Base-by-base conservation (phyloP, 2,888 invertebrate species). In the Coenonympha glycerion region DNA sequence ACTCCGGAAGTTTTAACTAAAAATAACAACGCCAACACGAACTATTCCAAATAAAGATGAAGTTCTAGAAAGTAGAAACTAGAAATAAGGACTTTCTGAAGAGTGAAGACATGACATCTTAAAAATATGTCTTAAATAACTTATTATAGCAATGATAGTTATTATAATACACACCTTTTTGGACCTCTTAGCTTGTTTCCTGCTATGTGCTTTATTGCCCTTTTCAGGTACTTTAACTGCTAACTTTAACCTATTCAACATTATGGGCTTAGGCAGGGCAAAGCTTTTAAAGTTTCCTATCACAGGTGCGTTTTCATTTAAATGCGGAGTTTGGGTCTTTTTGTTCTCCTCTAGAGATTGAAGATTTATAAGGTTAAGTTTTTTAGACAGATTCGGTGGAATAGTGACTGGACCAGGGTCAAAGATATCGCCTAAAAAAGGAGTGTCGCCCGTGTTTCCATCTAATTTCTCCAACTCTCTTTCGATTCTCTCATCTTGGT, bases 261-360 rank as follows among this genome's bases (percentile, higher is more conserved):
- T 61, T 39, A 87, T 79, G 13, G 88, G 88, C 71, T 88, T 88
- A 6, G 88, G 88, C 37, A 86, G 65, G 18, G 88, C 87, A 55
- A 88, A 88, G 60, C 88, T 87, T 76, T 87, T 88, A 62, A 88
- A 88, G 63, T 78, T 83, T 15, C 86, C 87, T 66, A 87, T 80
- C 31, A 87, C 77, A 18, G 79, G 76, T 2, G 74, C 73, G 55
- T 76, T 78, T 53, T 83, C 83, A 56, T 79, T 75, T 18, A 69
- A 50, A 44, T 68, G 63, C 3, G 65, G 36, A 41, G 61, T 59
- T 41, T 59, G 60, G 33, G 49, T 50, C 8, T 73, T 75, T 50
- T 64, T 68, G 26, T 66, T 63, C n/a, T 71, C 69, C 16, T 73
- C 71, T 24, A 65, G 53, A 34, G 62, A 69, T 50, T 73, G 74